Evolutionary conservation across 2,888 invertebrate genomes (phyloP), one percentile per base, ranked within the genome.

Genomic region (Scaptomyza cyrtandrae): DNA sequence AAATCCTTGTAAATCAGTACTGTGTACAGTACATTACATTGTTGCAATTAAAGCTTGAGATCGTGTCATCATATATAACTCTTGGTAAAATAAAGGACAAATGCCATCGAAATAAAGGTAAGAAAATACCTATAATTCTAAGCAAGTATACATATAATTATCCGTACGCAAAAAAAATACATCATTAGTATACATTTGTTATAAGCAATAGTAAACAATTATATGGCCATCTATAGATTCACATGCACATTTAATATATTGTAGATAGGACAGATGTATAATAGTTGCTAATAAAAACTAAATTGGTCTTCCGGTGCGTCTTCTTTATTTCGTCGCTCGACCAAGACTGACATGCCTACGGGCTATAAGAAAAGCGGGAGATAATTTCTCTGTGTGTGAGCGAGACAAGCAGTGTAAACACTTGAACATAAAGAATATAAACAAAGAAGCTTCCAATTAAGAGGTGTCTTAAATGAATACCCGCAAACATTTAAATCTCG

Each of bases 1-100:
- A 11, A 24, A 31, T 31, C 39, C 53, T 57, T 31, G 14, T 59
- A 59, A 59, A 52, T 59, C 58, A 43, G 31, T 41, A 31, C 16
- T 59, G 24, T 41, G 50, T 59, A 52, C 43, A 43, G 52, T 53
- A 43, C 43, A 52, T 52, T 52, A 59, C 58, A 33, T 33, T 52
- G 10, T 31, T 52, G 19, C 31, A 43, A 50, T 24, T 53, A 43
- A 31, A 29, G 33, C 52, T 31, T 50, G 5, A 27, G 10, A 24
- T 41, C 33, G 58, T 59, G 53, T 14, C 10, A 24, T 29, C 33
- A 14, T 24, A 35, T 13, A 7, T 43, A 7, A 49, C 33, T 33
- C 0, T 33, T 55, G 31, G 27, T 27, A 27, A 11, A 3, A 27
- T n/a, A 14, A 31, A 54, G 29, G 27, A n/a, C 41, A 44, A 33